Conservation (phyloP, 2,888 invertebrate genomes). For the Drepana falcataria region DNA sequence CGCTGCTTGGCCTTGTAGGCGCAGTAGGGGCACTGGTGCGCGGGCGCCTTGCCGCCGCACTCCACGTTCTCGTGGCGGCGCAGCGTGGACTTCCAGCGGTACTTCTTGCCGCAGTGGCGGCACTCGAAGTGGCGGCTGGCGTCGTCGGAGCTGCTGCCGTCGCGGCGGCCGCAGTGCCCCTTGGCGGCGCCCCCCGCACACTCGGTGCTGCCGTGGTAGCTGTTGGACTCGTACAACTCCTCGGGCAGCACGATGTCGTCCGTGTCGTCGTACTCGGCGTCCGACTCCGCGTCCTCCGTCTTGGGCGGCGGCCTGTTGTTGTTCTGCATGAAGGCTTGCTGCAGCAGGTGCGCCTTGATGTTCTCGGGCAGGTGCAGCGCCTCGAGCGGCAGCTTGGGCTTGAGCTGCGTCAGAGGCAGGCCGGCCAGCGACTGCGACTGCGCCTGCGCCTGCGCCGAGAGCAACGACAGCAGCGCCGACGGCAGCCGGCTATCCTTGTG, state of each 20-base stretch:
- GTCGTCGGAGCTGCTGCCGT: conserved; percentile 64
- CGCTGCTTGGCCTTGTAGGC: conserved; percentile 88
- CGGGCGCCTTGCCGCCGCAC: conserved; percentile 90
- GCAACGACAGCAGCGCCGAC: conserved; percentile 69
- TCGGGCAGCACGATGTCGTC: conserved; percentile 74
- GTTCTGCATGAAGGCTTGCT: conserved; percentile 61
- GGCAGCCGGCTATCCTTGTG: conserved; percentile 61
- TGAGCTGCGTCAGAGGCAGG: conserved; percentile 24
- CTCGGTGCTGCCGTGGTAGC: conserved; percentile 18
- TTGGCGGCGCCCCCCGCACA: conserved; percentile 16
- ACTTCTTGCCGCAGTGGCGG: conserved; percentile 90
- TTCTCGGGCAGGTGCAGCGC: conserved; percentile 41
- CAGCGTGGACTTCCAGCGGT: conserved; percentile 92
- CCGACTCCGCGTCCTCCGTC: conserved; percentile 73
- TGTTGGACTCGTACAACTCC: conserved; percentile 44
- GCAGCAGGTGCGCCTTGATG: conserved; percentile 56
- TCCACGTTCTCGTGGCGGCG: conserved; percentile 90
- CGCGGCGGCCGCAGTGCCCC: conserved; percentile 27
- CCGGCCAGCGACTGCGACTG: conserved; percentile 38
- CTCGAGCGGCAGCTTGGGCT: conserved; percentile 17
- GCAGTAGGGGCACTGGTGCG: conserved; percentile 89
- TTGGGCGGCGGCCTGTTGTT: conserved; percentile 46
- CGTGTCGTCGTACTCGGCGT: conserved; percentile 70
- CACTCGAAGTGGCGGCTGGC: conserved; percentile 84
- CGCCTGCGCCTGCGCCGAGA: conserved; percentile 53